Evolutionary conservation across 2,797 vertebrate species (phyloP).

Genomic region (Megaceryle alcyon): DNA sequence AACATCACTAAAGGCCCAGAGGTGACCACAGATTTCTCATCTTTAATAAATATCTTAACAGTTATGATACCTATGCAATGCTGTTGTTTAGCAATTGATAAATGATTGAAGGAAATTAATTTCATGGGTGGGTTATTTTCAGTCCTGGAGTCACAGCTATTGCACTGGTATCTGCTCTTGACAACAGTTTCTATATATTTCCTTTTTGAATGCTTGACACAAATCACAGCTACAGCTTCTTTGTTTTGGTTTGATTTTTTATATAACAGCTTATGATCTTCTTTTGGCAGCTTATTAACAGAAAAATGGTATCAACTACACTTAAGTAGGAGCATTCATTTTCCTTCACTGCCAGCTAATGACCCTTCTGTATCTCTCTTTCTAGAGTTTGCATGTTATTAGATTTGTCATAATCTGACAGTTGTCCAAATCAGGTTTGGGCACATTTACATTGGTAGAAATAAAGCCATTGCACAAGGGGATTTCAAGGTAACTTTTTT

Average conservation of each 20-base stretch:
- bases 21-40: background rate
- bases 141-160: background rate
- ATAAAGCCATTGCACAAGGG: background rate
- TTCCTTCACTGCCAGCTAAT: background rate
- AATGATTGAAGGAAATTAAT: background rate
- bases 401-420: background rate
- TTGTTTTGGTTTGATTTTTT: background rate
- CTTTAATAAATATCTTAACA: background rate
- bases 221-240: background rate
- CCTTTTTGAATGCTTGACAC: background rate
- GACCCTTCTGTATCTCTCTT: background rate
- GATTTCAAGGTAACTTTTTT: background rate
- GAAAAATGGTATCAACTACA: background rate
- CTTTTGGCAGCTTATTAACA: conserved; percentile 19
- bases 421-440: background rate
- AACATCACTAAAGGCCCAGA: background rate
- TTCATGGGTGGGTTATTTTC: background rate
- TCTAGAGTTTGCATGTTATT: background rate
- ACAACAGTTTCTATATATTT: background rate
- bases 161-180: background rate
- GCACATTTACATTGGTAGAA: background rate
- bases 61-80: background rate
- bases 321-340: background rate
- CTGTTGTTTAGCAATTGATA: background rate
- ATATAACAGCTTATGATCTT: background rate